Evolutionary conservation across 2,888 invertebrate species (phyloP), one percentile per base, ranked within the genome.

Genomic region (Ypsolopha scabrella): DNA sequence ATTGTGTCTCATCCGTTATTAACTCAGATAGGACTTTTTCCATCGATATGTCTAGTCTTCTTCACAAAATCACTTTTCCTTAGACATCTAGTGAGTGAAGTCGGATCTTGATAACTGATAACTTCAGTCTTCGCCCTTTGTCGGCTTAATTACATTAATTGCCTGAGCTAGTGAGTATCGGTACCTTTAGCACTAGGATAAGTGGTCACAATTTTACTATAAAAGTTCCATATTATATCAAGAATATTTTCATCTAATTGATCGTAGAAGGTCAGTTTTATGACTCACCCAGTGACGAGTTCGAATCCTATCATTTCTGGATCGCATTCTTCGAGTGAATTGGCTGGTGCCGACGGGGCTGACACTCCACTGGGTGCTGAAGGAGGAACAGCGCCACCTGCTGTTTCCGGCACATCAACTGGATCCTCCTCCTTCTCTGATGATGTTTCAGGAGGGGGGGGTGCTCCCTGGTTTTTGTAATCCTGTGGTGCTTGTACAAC

Each of bases 251-350:
- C 11, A 24, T 24, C 24, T 43, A 43, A 43, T 43, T 43, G 43
- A 11, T 43, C 13, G 43, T 43, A 24, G 43, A 13, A 14, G 43
- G 33, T 47, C 4, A 35, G 8, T 46, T 43, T 34, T 43, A 33
- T 6, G 7, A 70, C 80, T 86, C 82, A 90, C 90, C 94, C 96
- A 60, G 96, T 96, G 67, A 96, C 92, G 70, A 97, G 90, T 86
- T 96, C 96, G 78, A 96, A 96, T 61, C 95, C 94, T 64, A 94
- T 91, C 92, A 94, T 93, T 80, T 95, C 95, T 49, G 93, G 90
- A 79, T 95, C 94, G 75, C 95, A 95, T 78, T 94, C 94, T 68
- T 94, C 94, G 47, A 87, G 72, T 43, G 87, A 87, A 58, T 87
- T 82, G 1, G 88, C 85, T n/a, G 87, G 86, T 50, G 88, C 88